Percentiles rank a stretch among this genome's conserved stretches.
Evolutionary conservation across 2,113 vertebrate genomes (phyloP).

Genomic region (Pollachius pollachius): DNA sequence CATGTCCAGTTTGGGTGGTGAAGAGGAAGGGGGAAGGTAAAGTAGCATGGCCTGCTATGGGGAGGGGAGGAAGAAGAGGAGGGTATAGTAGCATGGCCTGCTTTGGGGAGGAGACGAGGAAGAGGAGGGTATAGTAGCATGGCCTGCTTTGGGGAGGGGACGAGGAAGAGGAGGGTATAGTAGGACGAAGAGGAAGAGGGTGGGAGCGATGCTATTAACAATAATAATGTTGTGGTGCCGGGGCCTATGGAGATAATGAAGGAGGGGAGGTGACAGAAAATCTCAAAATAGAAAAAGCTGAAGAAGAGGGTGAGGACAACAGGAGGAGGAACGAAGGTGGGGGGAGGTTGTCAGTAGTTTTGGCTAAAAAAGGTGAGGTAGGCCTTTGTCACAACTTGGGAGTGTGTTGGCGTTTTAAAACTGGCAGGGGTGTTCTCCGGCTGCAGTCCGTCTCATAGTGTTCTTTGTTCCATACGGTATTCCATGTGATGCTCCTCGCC

Average conservation of each 20-base stretch:
- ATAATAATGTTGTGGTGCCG: slow-evolving; percentile 51
- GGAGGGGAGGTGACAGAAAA: background rate
- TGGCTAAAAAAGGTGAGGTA: slow-evolving; percentile 80
- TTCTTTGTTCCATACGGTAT: background rate
- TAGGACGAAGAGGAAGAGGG: background rate
- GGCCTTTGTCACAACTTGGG: slow-evolving; percentile 73
- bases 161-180: background rate
- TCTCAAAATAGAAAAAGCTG: too few relatives aligned
- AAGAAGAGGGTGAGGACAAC: background rate
- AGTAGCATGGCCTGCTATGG: too few relatives aligned
- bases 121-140: too few relatives aligned
- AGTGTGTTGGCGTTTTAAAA: slow-evolving; percentile 70
- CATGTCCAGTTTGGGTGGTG: too few relatives aligned
- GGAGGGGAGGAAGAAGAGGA: too few relatives aligned
- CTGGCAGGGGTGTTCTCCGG: slow-evolving; percentile 69
- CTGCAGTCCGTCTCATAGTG: slow-evolving; percentile 55
- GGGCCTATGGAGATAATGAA: slow-evolving; percentile 40
- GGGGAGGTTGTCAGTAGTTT: slow-evolving; percentile 74
- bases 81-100: too few relatives aligned
- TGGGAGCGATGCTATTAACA: slow-evolving; percentile 52
- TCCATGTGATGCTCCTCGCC: background rate
- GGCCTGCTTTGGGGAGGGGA: background rate
- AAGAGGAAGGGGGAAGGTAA: too few relatives aligned
- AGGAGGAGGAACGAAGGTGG: slow-evolving; percentile 11
- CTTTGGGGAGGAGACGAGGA: background rate